Evolutionary conservation across 2,888 invertebrate genomes (phyloP).

Genomic region (Noctua fimbriata): DNA sequence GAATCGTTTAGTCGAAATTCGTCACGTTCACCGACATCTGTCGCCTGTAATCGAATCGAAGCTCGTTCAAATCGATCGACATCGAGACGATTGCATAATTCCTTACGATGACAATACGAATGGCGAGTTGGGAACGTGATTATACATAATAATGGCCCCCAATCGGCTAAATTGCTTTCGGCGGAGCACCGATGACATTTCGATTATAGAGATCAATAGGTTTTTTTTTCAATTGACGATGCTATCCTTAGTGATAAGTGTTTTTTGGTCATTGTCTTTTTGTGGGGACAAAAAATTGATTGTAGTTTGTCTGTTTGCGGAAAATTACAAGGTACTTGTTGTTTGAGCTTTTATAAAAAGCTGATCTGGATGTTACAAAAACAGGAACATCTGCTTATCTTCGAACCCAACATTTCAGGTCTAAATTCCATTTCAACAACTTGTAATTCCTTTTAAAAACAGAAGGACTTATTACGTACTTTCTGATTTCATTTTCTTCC

Average conservation of each 20-base stretch:
- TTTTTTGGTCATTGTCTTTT: constrained; percentile 68
- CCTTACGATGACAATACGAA: constrained; percentile 89
- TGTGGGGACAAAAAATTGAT: constrained; percentile 55
- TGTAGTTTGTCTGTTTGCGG: constrained; percentile 35
- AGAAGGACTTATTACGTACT: not conserved
- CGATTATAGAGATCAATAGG: constrained; percentile 79
- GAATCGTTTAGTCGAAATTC: constrained; percentile 86
- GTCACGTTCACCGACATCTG: constrained; percentile 90
- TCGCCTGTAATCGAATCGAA: constrained; percentile 88
- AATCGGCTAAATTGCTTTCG: constrained; percentile 81
- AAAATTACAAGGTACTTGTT: constrained; percentile 38
- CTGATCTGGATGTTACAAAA: not conserved
- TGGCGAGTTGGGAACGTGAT: constrained; percentile 81
- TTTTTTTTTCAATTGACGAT: constrained; percentile 72
- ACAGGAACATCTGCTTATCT: not conserved
- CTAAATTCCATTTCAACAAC: not conserved
- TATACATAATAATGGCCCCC: constrained; percentile 82
- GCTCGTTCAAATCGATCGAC: constrained; percentile 81
- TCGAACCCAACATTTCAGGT: not conserved
- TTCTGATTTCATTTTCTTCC: not conserved
- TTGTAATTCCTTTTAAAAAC: not conserved
- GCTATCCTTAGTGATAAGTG: constrained; percentile 67
- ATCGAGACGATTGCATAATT: constrained; percentile 87
- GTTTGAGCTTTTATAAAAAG: constrained; percentile 1
- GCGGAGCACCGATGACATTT: constrained; percentile 83